Percentiles rank a stretch among this genome's conserved stretches.
phyloP scores from a whole-genome alignment of 2,113 vertebrate species.

The Micronycteris hirsuta region DNA sequence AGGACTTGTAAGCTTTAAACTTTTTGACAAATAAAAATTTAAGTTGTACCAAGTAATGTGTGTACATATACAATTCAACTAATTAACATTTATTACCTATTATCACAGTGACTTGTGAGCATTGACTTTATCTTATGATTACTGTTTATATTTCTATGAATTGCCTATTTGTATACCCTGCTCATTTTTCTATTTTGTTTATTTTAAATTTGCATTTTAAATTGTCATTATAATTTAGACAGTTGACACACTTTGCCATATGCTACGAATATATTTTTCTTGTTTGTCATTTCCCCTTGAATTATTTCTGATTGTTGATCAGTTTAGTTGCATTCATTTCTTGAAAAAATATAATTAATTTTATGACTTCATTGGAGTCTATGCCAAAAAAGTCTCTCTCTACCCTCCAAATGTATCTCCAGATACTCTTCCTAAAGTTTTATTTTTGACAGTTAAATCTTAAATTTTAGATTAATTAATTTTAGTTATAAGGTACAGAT shows the following conservation, averaged over 20 bases:
- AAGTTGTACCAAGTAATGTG: background rate
- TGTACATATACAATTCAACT: background rate
- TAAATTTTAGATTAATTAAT: background rate
- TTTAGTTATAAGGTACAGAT: background rate
- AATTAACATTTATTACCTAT: background rate
- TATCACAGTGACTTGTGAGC: background rate
- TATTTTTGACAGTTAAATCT: background rate
- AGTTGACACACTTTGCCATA: background rate
- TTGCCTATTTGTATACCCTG: background rate
- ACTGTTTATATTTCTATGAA: background rate
- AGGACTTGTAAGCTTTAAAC: background rate
- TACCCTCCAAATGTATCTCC: background rate
- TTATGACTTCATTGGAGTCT: background rate
- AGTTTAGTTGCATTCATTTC: background rate
- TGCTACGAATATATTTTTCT: background rate
- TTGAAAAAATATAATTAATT: constrained; percentile 9
- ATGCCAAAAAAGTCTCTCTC: background rate
- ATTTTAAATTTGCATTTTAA: background rate
- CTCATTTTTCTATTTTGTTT: background rate
- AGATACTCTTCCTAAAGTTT: background rate
- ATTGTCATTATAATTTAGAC: background rate
- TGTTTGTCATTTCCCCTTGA: background rate
- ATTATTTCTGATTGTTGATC: background rate
- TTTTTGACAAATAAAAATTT: background rate
- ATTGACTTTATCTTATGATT: background rate